These are phyloP conservation scores for Tenualosa thibaudeaui DNA, from an alignment of 2,797 vertebrate genomes.

Conservation along the genomic window DNA sequence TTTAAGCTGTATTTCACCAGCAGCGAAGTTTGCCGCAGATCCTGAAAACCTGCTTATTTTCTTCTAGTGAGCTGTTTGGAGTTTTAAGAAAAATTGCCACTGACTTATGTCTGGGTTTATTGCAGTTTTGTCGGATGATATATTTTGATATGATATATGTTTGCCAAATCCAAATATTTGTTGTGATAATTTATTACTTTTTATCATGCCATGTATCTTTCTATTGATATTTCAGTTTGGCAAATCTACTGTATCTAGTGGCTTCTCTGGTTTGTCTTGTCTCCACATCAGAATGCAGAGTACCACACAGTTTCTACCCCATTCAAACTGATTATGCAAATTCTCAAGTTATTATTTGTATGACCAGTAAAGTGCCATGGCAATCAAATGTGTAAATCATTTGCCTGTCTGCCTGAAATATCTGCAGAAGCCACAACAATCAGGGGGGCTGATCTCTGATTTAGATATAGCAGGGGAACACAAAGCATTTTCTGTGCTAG, in stretches of 20 bases:
- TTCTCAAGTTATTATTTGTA: conserved; percentile 25
- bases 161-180: not conserved
- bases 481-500: conserved; percentile 68
- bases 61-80: conserved; percentile 38
- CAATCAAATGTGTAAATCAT: conserved; percentile 25
- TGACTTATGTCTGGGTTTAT: conserved; percentile 17
- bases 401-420: conserved; percentile 34
- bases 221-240: not conserved
- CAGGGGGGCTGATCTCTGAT: conserved; percentile 32
- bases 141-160: too few relatives aligned
- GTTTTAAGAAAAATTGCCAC: conserved; percentile 44
- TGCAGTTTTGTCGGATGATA: not conserved
- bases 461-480: conserved; percentile 66
- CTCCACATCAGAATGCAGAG: conserved; percentile 19
- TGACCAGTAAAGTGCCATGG: conserved; percentile 33
- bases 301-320: not conserved
- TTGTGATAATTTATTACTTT: not conserved
- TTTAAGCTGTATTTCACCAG: conserved; percentile 50
- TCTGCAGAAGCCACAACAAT: conserved; percentile 33
- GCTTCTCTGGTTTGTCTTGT: not conserved
- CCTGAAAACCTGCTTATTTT: conserved; percentile 49
- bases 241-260: not conserved
- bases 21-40: conserved; percentile 39
- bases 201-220: not conserved
- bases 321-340: conserved; percentile 35